Base-by-base conservation (phyloP, 2,888 invertebrate genomes). In the Pseudococcus viburni region DNA sequence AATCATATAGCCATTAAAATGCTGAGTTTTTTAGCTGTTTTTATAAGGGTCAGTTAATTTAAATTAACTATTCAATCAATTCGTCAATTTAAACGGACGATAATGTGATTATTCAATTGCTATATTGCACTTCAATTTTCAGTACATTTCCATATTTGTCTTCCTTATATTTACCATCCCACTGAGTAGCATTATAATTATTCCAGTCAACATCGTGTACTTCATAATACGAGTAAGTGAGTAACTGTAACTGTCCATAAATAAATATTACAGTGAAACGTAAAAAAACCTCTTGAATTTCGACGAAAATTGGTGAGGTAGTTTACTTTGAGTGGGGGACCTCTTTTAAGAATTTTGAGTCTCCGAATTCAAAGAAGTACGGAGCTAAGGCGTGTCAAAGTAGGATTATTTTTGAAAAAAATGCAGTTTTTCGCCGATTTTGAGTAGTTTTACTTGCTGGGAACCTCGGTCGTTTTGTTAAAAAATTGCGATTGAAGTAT, bases 1-100 rank as follows among this genome's bases (percentile, higher is more conserved):
- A 94, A 94, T 91, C 93, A 94, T 91, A 93, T 83, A 9, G 80
- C 19, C 4, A 9, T 19, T 3, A 83, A 83, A 46, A 46, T 83
- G 46, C 3, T 46, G 2, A 1, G 0, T 19, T 46, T 42, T 46
- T 1, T 83, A 5, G 17, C 22, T 3, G 7, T 83, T 11, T n/a
- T 46, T 12, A 5, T 46, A 1, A 83, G 80, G 46, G 80, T 83
- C 19, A n/a, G 80, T 80, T 33, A 7, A 42, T 17, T 39, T 12
- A 17, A 55, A 55, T n/a, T n/a, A 55, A 0, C 11, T 12, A 15
- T 51, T 12, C 51, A 51, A 51, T 3, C n/a, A 55, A 7, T n/a
- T 55, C n/a, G 2, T 15, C 4, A 5, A n/a, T n/a, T 55, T n/a
- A n/a, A 55, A 15, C 15, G 12, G 15, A 51, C 12, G 26, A 33